Conservation (phyloP, 2,888 invertebrate genomes). For the Drosophila borborema region DNA sequence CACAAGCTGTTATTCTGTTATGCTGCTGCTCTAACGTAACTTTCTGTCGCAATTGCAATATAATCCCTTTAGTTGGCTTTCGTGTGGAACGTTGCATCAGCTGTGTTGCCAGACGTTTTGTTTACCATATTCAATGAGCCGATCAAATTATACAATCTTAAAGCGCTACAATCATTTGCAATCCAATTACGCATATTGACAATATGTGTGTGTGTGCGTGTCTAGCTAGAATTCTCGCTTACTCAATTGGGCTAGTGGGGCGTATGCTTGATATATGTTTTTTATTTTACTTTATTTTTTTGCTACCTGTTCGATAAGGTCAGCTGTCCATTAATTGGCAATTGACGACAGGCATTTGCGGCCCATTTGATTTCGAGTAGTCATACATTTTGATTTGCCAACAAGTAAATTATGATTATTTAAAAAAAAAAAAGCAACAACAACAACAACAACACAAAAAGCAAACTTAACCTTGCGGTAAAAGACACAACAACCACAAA, state of each 20-base stretch:
- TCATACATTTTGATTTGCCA: conserved; percentile 72
- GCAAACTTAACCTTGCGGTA: conserved; percentile 69
- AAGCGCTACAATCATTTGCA: conserved; percentile 52
- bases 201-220: not conserved
- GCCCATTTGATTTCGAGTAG: conserved; percentile 60
- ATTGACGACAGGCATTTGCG: conserved; percentile 77
- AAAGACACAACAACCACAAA: conserved; percentile 61
- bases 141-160: conserved; percentile 56
- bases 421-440: conserved; percentile 37
- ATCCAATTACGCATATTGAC: conserved; percentile 64
- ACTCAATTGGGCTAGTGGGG: conserved; percentile 28
- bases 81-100: conserved; percentile 57
- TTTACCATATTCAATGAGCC: conserved; percentile 17
- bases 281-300: conserved; percentile 3
- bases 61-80: conserved; percentile 60
- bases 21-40: conserved; percentile 9
- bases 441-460: conserved; percentile 34
- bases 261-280: conserved; percentile 61
- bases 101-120: conserved; percentile 1
- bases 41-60: conserved; percentile 22
- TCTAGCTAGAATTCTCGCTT: conserved; percentile 19
- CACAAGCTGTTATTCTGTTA: conserved; percentile 1
- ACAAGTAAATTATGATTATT: conserved; percentile 79
- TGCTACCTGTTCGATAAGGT: conserved; percentile 64
- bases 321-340: conserved; percentile 73